Evolutionary conservation across 2,888 invertebrate genomes (phyloP).

Genomic region (Lepidonotus clava): DNA sequence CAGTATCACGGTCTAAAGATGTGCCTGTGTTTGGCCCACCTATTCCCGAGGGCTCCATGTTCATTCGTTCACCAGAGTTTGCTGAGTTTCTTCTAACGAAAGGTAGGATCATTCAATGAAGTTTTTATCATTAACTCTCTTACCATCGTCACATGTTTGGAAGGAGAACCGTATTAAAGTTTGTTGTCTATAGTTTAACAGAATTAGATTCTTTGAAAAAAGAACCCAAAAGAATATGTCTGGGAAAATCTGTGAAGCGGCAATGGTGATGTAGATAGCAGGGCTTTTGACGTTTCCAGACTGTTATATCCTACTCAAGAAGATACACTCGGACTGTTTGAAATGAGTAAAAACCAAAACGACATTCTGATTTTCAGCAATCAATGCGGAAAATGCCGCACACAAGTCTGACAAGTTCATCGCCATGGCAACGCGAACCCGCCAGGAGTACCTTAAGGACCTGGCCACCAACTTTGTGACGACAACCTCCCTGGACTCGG

Average conservation of each 20-base stretch:
- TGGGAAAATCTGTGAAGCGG: too few species aligned
- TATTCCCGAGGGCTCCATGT: conserved; percentile 91
- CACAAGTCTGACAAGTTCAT: conserved; percentile 97
- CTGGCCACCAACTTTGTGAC: conserved; percentile 91
- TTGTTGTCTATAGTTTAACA: too few species aligned
- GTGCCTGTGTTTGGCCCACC: conserved; percentile 98
- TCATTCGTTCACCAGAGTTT: conserved; percentile 94
- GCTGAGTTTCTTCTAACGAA: conserved; percentile 97
- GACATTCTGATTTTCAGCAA: conserved; percentile 82
- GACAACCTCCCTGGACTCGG: conserved; percentile 86
- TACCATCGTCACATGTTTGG: too few species aligned
- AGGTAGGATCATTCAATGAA: conserved; percentile 82
- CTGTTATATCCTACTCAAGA: too few species aligned
- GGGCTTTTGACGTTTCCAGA: too few species aligned
- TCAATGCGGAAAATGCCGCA: conserved; percentile 98
- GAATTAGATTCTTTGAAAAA: too few species aligned
- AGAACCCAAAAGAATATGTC: too few species aligned
- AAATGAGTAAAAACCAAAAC: background rate
- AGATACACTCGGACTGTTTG: too few species aligned
- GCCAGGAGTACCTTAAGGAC: conserved; percentile 97
- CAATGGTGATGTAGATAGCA: too few species aligned
- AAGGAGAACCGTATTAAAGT: too few species aligned
- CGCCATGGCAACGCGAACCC: conserved; percentile 96
- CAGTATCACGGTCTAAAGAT: conserved; percentile 91
- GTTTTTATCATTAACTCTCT: too few species aligned